Base-by-base conservation (phyloP, 1,140 invertebrate genomes). In the Apis florea region DNA sequence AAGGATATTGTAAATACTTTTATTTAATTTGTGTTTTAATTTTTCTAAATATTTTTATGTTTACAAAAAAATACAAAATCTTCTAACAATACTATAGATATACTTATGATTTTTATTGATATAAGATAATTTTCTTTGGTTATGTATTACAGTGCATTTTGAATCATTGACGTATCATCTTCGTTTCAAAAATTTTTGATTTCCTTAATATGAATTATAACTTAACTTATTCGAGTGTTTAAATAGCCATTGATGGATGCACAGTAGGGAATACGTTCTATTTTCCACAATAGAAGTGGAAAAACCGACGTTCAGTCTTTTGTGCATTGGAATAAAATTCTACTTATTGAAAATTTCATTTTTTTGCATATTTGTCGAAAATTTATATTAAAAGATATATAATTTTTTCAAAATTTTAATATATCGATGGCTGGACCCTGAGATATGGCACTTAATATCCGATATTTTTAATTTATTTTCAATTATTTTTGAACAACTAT, bases 61-160 rank as follows among this genome's bases (percentile, higher is more conserved):
- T 67, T 81, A 59, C 63, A 75, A 40, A 67, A 70, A 31, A 59
- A n/a, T 73, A 64, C 17, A 74, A 80, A 21, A n/a, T 15, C 24
- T 75, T 47, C n/a, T 26, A 31, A 19, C 40, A 21, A 63, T 74
- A 82, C 58, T 77, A 56, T 64, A 74, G 73, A 79, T n/a, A n/a
- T n/a, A 75, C 54, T 86, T 85, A 76, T 21, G n/a, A 78, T 26
- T 40, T 79, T 83, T 70, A 69, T 84, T 72, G 51, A 51, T 54
- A 73, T 74, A 80, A 54, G 19, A 64, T 74, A 71, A 9, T 58
- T 31, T 61, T 78, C 76, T 80, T 80, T 80, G 79, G 79, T 80
- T 59, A 53, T 12, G n/a, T 51, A 56, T 67, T 80, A 80, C 61
- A 74, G 59, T 74, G 67, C 61, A 40, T 66, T 21, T 11, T 15